A percentile compares a stretch with the other conserved stretches of the same genome.
phyloP scores from a whole-genome alignment of 2,888 invertebrate genomes.

The Stenchaetothrips biformis region DNA sequence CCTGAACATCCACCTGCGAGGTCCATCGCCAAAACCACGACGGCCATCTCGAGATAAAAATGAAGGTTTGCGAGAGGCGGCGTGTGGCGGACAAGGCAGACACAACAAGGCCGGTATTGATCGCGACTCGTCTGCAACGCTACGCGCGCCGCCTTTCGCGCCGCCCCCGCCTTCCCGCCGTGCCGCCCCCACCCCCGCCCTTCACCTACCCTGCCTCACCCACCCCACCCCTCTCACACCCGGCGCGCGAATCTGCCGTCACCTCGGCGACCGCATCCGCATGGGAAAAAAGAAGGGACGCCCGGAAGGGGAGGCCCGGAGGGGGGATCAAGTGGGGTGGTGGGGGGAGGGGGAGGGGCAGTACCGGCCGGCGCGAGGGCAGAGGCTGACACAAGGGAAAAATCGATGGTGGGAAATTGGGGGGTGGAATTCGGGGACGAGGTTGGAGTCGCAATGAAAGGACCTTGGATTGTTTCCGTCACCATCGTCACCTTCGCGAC shows the following conservation, averaged over 20 bases:
- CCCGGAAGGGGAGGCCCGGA: not conserved
- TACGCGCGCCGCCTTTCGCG: not conserved
- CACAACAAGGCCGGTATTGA: constrained; percentile 20
- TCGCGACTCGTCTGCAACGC: constrained; percentile 17
- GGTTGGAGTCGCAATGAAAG: not conserved
- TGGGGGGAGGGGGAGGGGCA: not conserved
- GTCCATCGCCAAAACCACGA: too few relatives aligned
- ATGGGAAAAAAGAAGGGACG: not conserved
- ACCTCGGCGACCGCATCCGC: constrained; percentile 16
- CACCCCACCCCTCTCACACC: constrained; percentile 1
- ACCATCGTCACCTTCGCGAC: too few relatives aligned
- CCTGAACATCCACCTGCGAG: too few relatives aligned
- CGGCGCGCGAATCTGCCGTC: constrained; percentile 14
- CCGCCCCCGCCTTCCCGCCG: too few relatives aligned
- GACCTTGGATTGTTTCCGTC: too few relatives aligned
- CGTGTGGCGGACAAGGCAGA: not conserved
- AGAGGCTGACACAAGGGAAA: not conserved
- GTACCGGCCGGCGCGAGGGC: not conserved
- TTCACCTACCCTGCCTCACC: not conserved
- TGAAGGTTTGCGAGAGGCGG: not conserved
- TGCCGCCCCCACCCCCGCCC: not conserved
- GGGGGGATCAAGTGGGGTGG: not conserved
- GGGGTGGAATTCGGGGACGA: constrained; percentile 5
- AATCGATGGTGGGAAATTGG: constrained; percentile 17
- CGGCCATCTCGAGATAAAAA: too few relatives aligned